Base-by-base conservation (phyloP, 2,888 invertebrate genomes). In the Microplitis deprimator region DNA sequence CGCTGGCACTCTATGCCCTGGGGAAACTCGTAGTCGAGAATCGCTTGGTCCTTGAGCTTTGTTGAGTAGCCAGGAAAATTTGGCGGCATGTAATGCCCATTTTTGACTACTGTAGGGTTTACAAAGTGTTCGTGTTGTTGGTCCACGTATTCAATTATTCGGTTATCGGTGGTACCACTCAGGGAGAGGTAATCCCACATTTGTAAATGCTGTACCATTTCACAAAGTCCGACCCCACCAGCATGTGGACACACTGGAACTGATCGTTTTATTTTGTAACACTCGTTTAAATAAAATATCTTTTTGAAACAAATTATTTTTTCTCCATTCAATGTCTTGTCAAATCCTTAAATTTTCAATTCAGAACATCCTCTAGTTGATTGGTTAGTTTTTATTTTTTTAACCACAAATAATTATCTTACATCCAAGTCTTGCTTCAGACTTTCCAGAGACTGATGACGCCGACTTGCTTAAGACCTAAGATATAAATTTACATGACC, bases 191-290 rank as follows among this genome's bases (percentile, higher is more conserved):
- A 97, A 90, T 97, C 97, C 95, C 96, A 97, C 91, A 94, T 94
- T 90, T 97, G 96, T 67, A 97, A 91, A 90, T 98, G 97, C 84
- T 97, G 97, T 1, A 97, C 96, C 94, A 97, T 95, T 91, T 97
- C 97, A 86, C 97, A 97, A 3, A 98, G 92, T 2, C 97, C 97
- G 8, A 97, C 95, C 6, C 97, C 98, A n/a, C 97, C 98, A 78
- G 97, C 97, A 91, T 98, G 97, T 0, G 98, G 97, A 87, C 97
- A 97, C 1, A 98, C 96, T 85, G 96, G 96, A 16, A 97, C 97
- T 97, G 89, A 29, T 91, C 89, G 29, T 50, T 50, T 50, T 50
- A 78, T 29, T 64, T 75, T 69, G 29, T 29, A 29, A 29, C 1
- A 1, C 1, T 29, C 3, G 4, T 29, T 29, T 4, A 29, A 29